Evolutionary conservation across 2,797 vertebrate species (phyloP), one percentile per base, ranked within the genome.

Genomic region (Pantherophis alleghaniensis): DNA sequence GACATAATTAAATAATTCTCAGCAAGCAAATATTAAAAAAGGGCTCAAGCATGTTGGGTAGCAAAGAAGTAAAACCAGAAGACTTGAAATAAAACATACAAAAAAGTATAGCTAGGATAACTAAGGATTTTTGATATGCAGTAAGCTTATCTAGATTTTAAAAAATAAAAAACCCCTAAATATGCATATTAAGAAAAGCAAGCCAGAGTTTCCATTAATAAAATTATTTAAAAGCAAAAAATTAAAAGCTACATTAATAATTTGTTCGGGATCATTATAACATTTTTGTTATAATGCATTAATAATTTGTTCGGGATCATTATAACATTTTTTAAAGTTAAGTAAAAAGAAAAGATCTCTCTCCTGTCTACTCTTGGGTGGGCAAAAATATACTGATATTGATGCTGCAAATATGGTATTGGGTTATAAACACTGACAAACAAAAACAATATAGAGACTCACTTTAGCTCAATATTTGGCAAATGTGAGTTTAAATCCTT

Each of bases 221-320:
- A 37, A 91, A 90, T 47, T 89, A 63, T 53, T 7, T 93, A 57
- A 47, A n/a, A 16, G 13, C 32, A 7, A 63, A 56, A 61, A 88
- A 28, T n/a, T 53, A 91, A 89, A 94, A 53, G 28, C 51, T 28
- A 47, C 13, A 56, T 91, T 57, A 94, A 91, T 89, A 63, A 79
- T 47, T 88, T 63, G 47, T 22, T 60, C 57, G 32, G 37, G 5
- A 26, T 42, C 18, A 79, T 42, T 79, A 79, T 1, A 42, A 42
- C 1, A 42, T 79, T 42, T 42, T 79, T 79, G 32, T 32, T 32
- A 32, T 32, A 32, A 32, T 32, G 32, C 13, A 56, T 91, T 57
- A 94, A 91, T 89, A 63, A 79, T 47, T 88, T 63, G 47, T 22
- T 60, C 57, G 32, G 37, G 5, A 26, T 42, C 18, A 79, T 42